Evolutionary conservation across 2,113 vertebrate species (phyloP), one percentile per base, ranked within the genome.

Genomic region (Gracilinanus agilis): DNA sequence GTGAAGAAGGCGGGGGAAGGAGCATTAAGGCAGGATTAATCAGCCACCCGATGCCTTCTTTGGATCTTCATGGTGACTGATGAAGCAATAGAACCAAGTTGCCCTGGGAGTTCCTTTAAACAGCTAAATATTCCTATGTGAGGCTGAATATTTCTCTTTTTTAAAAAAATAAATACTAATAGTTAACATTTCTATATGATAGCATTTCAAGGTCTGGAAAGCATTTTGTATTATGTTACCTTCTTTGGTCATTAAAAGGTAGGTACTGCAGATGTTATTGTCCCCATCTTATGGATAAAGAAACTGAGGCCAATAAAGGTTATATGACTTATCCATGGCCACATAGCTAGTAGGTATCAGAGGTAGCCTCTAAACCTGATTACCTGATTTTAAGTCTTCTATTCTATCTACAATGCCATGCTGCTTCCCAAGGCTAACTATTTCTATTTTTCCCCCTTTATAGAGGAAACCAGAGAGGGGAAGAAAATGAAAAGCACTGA

Each of bases 1-100:
- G 94, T 94, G 91, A 89, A 55, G 90, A 83, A 96, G 96, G 93
- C 91, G 94, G 97, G 67, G 61, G 94, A 24, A 83, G 95, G 96
- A 95, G 44, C 91, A 89, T 96, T 93, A 61, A 75, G 0, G 0
- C 67, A 67, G 40, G 90, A 94, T 94, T 97, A 96, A 91, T 93
- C 95, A 89, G 83, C 83, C 83, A 23, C 88, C 61, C 90, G 49
- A 53, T 4, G 11, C 40, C 44, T 53, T 94, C 92, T 90, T 16
- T 91, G n/a, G 55, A 88, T 83, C 24, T 49, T 75, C 25, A 16
- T 44, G 67, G n/a, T 83, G n/a, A 23, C 67, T 83, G 34, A 83
- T 9, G 67, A 83, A 83, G 67, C 67, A 83, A 40, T 40, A 40
- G 67, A n/a, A 83, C 67, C n/a, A 75, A n/a, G 29, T 12, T 75